Percentiles rank a stretch among this genome's conserved stretches.
These are phyloP conservation scores for Enteromius viviparus DNA, from an alignment of 2,797 vertebrate species.

Conservation along the genomic window DNA sequence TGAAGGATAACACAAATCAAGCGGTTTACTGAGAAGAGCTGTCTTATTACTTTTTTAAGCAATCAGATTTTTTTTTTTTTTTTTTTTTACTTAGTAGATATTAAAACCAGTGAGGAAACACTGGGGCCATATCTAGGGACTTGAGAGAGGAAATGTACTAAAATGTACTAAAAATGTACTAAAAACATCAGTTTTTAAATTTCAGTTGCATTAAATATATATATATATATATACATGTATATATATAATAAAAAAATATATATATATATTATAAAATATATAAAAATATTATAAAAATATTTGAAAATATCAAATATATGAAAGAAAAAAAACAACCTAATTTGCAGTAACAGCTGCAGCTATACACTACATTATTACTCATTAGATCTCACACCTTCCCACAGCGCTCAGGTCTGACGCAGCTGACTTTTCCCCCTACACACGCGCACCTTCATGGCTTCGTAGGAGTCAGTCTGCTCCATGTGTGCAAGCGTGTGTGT, in stretches of 20 bases:
- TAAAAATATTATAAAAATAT: too few species aligned
- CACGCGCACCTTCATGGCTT: neutral
- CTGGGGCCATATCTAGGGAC: neutral
- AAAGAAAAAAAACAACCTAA: neutral
- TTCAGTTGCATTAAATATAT: neutral
- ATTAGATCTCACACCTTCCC: slow-evolving; percentile 7
- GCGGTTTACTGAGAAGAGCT: slow-evolving; percentile 3
- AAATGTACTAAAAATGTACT: too few species aligned
- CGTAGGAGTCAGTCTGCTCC: slow-evolving; percentile 9
- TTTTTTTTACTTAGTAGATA: neutral
- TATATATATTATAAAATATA: too few species aligned
- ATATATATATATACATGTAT: too few species aligned
- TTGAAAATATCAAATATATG: neutral
- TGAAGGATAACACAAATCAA: slow-evolving; percentile 5
- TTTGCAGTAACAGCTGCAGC: neutral
- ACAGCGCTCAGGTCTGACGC: neutral
- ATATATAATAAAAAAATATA: too few species aligned
- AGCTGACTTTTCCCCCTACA: slow-evolving; percentile 17
- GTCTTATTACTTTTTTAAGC: neutral
- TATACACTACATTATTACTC: slow-evolving; percentile 21
- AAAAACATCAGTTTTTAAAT: neutral
- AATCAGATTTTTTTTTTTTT: neutral
- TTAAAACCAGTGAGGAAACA: neutral
- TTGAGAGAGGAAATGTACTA: too few species aligned
- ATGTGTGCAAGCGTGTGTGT: neutral